Evolutionary conservation across 2,888 invertebrate species (phyloP), one percentile per base, ranked within the genome.

Genomic region (Drosophila aldrichi): DNA sequence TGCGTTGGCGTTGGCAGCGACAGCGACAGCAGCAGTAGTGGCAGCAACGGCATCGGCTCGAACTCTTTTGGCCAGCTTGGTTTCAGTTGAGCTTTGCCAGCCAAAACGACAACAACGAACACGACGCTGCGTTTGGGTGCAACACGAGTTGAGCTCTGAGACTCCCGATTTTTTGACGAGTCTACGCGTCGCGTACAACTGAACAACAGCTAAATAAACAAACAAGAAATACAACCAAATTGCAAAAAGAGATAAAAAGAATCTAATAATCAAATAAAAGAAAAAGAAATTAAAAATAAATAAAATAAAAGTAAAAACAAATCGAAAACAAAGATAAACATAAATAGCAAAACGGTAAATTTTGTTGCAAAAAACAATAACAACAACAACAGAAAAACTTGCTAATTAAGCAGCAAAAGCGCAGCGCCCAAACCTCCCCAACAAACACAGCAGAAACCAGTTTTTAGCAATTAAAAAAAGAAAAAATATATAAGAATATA

Each of bases 51-150:
- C 72, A 71, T 32, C 57, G 51, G 56, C 43, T 56, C 44, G 38
- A 75, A 67, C 78, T 73, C 65, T 73, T 70, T 29, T 49, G 48
- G 63, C 49, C 57, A 66, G 65, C 61, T 77, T 75, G 70, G 69
- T 75, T 85, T 91, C 83, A 91, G 91, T 91, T 88, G 88, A 91
- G 92, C 88, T 91, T 90, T 91, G 89, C 83, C 81, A 88, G 89
- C 82, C 89, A 60, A 83, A 81, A 83, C 78, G 87, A 87, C 68
- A 69, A 82, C 76, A 77, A 80, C 71, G 56, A 65, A 86, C 86
- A 89, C 88, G 83, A 79, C 81, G 89, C 79, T 88, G 85, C 83
- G 88, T 83, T 49, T 85, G 81, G 64, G 83, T 88, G 88, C 76
- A 73, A 81, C 62, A 74, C 70, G 65, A 76, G 36, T 65, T 64